Evolutionary conservation across 1,140 invertebrate species (phyloP).

Genomic region (Chionoecetes opilio): DNA sequence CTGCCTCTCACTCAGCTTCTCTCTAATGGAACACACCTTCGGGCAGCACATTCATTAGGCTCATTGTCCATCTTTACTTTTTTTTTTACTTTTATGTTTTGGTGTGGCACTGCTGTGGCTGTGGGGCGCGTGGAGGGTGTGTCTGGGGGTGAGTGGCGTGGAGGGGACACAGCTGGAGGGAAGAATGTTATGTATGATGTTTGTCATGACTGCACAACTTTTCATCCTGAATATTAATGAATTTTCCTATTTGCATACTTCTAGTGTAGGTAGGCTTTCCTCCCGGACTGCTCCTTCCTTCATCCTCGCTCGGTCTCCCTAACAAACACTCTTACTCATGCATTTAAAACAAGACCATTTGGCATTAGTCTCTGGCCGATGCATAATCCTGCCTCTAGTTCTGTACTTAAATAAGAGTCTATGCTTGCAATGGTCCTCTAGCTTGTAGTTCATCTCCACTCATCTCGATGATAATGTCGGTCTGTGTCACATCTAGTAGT

Average conservation of each 20-base stretch:
- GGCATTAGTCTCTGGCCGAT: slow-evolving; percentile 62
- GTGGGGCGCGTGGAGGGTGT: neutral
- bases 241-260: slow-evolving; percentile 62
- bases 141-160: neutral
- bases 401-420: slow-evolving; percentile 76
- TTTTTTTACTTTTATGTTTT: neutral
- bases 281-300: slow-evolving; percentile 34
- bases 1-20: slow-evolving; percentile 66
- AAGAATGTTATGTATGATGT: neutral
- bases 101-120: neutral
- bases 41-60: slow-evolving; percentile 55
- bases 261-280: slow-evolving; percentile 63
- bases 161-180: slow-evolving; percentile 14
- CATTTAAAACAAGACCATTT: slow-evolving; percentile 56
- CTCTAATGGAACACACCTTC: slow-evolving; percentile 47
- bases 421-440: slow-evolving; percentile 77
- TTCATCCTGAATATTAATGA: slow-evolving; percentile 19
- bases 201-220: slow-evolving; percentile 18
- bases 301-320: slow-evolving; percentile 68
- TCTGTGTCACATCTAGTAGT: slow-evolving; percentile 70
- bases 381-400: slow-evolving; percentile 78
- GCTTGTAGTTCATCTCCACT: slow-evolving; percentile 75
- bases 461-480: slow-evolving; percentile 71
- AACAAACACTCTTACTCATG: slow-evolving; percentile 58
- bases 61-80: slow-evolving; percentile 49